Percentiles rank a stretch among this genome's conserved stretches.
Evolutionary conservation across 2,888 invertebrate genomes (phyloP).

Genomic region (Calliphora vomitoria): DNA sequence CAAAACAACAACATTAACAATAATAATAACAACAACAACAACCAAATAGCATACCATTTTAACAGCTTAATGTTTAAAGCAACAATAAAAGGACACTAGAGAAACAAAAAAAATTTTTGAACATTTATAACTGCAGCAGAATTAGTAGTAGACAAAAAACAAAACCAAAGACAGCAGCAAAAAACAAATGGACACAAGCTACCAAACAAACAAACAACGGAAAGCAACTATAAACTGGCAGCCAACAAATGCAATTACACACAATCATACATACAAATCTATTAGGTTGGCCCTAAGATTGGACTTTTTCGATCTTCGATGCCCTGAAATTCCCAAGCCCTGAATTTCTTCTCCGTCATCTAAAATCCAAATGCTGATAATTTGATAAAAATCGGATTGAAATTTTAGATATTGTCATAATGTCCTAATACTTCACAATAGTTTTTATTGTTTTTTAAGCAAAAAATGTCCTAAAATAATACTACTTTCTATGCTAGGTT

Average conservation of each 20-base stretch:
- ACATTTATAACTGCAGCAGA: conserved; percentile 69
- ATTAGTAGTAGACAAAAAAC: conserved; percentile 51
- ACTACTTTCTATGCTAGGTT: no score
- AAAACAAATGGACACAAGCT: conserved; percentile 26
- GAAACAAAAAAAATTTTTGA: conserved; percentile 52
- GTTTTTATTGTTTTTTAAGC: no score
- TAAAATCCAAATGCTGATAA: no score
- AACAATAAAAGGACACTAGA: conserved; percentile 61
- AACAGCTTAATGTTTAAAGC: conserved; percentile 73
- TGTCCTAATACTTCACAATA: no score
- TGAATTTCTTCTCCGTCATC: no score
- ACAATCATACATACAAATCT: neutral
- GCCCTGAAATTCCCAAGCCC: no score
- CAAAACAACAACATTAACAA: conserved; percentile 57
- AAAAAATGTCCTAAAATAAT: no score
- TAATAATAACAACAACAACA: conserved; percentile 57
- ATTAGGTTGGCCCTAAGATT: neutral
- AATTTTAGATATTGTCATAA: no score
- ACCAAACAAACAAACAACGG: conserved; percentile 12
- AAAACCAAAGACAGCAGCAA: conserved; percentile 12
- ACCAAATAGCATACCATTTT: conserved; percentile 67
- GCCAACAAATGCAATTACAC: conserved; percentile 43
- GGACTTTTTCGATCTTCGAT: no score
- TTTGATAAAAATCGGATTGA: no score
- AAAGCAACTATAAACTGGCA: conserved; percentile 31